Percentiles rank a stretch among this genome's conserved stretches.
These are phyloP conservation scores for Drosophila anomalata DNA, from an alignment of 2,888 invertebrate species.

Conservation along the genomic window DNA sequence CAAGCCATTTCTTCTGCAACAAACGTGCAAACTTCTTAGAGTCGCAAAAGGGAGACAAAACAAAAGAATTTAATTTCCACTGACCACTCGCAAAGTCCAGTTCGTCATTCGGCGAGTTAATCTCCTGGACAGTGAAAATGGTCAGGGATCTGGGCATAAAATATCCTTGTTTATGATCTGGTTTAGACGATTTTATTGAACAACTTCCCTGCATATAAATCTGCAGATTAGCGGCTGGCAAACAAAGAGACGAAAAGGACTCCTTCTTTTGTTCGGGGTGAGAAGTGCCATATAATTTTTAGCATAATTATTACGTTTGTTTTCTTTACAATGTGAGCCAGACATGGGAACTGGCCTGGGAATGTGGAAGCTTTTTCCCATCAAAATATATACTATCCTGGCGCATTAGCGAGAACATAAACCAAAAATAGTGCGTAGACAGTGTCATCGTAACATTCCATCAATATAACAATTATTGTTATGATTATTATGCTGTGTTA, in stretches of 20 bases:
- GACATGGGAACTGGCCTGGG: slow-evolving; percentile 41
- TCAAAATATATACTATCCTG: slow-evolving; percentile 38
- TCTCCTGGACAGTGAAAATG: slow-evolving; percentile 64
- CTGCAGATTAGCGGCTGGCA: slow-evolving; percentile 75
- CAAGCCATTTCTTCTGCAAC: slow-evolving; percentile 60
- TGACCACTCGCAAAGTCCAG: slow-evolving; percentile 29
- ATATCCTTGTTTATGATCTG: slow-evolving; percentile 79
- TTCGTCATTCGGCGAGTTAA: slow-evolving; percentile 56
- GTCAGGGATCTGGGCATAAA: slow-evolving; percentile 67
- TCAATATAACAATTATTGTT: slow-evolving; percentile 75
- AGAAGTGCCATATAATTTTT: slow-evolving; percentile 79
- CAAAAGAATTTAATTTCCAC: slow-evolving; percentile 44
- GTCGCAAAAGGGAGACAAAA: slow-evolving; percentile 21
- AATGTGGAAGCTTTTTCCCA: slow-evolving; percentile 28
- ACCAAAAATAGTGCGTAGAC: slow-evolving; percentile 45
- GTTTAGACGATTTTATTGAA: slow-evolving; percentile 81
- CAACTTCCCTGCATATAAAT: slow-evolving; percentile 83
- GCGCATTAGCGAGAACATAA: slow-evolving; percentile 63
- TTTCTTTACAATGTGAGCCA: slow-evolving; percentile 56
- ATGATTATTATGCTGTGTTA: slow-evolving; percentile 72
- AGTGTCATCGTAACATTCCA: slow-evolving; percentile 45
- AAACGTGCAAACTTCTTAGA: slow-evolving; percentile 57
- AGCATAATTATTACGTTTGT: slow-evolving; percentile 79
- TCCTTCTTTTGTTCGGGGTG: slow-evolving; percentile 53
- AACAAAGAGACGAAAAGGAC: slow-evolving; percentile 33